A percentile compares a stretch with the other conserved stretches of the same genome.
phyloP scores from a whole-genome alignment of 2,797 vertebrate genomes.

The Poeciliopsis gracilis region DNA sequence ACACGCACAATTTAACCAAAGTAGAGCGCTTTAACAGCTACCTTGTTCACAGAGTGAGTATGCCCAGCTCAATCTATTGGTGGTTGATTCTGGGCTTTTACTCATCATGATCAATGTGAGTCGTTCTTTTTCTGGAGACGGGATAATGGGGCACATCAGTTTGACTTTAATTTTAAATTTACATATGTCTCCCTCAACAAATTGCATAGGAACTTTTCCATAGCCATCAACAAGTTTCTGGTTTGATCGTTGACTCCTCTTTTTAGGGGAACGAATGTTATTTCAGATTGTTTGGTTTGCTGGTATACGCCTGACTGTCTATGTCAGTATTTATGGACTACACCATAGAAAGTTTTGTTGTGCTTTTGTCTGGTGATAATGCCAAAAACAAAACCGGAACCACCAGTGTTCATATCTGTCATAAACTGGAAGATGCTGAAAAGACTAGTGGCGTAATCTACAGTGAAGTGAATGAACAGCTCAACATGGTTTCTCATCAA shows the following conservation, averaged over 20 bases:
- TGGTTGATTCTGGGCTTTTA: neutral
- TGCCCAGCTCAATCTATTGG: conserved; percentile 41
- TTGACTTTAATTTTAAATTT: neutral
- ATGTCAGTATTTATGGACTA: neutral
- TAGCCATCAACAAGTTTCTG: neutral
- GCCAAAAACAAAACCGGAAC: neutral
- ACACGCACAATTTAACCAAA: conserved; percentile 22
- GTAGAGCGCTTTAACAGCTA: conserved; percentile 32
- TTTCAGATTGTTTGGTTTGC: neutral
- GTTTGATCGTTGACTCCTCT: neutral
- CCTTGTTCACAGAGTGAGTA: conserved; percentile 37
- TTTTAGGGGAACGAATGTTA: neutral
- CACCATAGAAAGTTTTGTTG: neutral
- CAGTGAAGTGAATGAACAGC: neutral
- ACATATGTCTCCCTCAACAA: neutral
- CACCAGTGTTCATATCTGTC: neutral
- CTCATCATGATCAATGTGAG: neutral
- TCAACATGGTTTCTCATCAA: neutral
- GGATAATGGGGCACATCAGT: neutral
- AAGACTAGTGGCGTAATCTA: neutral
- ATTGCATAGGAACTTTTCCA: neutral
- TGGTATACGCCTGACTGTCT: neutral
- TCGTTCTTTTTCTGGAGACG: neutral
- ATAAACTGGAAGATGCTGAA: neutral
- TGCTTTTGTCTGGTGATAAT: neutral